Evolutionary conservation across 2,797 vertebrate genomes (phyloP), one percentile per base, ranked within the genome.

Genomic region (Helarctos malayanus): DNA sequence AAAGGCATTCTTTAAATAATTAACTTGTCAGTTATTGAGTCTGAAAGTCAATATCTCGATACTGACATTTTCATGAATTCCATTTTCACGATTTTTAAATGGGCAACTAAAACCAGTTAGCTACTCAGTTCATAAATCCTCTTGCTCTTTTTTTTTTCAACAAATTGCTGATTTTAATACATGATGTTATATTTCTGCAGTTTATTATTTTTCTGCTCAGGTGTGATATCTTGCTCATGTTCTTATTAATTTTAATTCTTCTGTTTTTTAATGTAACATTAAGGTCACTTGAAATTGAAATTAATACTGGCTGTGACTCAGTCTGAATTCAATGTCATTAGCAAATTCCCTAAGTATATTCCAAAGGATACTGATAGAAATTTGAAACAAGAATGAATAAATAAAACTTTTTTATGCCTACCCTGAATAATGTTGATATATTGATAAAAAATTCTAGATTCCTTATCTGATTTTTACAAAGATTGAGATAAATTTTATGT

Each of bases 221-320:
- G 25, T 65, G 80, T 63, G 41, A 47, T 65, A 61, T 65, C 57
- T 80, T 75, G 47, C 27, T 87, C 56, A 92, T 32, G 25, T 19
- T 65, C 56, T 81, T 41, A 47, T 49, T 63, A 73, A 65, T 87
- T 95, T 75, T 75, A 92, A 63, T 87, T 87, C 10, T 87, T 71
- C 35, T 71, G 41, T 32, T 81, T 81, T 29, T 80, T 13, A 87
- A 87, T 81, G 91, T 71, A 80, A 91, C 12, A 80, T 54, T 71
- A 71, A 54, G 6, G 76, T 94, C 38, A 85, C 16, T 91, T 91
- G 41, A 88, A 85, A 91, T 59, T 65, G 71, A 73, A 85, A 91
- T 80, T 91, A 90, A 86, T 75, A 45, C 32, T 89, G 35, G 2
- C 14, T 95, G 13, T 80, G 35, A 89, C 49, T 93, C 35, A 76